These are phyloP conservation scores for Aphaenogaster rudis DNA, from an alignment of 1,140 invertebrate genomes.

Conservation along the genomic window DNA sequence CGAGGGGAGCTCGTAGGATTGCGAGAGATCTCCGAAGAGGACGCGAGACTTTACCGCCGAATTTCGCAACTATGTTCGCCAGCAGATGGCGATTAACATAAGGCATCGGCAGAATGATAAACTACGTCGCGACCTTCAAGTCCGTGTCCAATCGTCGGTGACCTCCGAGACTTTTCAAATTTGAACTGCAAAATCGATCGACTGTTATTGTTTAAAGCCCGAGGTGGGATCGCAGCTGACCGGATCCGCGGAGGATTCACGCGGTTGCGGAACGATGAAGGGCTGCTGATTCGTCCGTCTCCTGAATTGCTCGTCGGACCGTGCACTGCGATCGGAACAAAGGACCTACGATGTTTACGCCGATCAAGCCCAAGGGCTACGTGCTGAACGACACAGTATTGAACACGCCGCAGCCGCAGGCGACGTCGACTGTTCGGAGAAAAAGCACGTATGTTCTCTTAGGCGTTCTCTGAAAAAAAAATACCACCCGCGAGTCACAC, in stretches of 20 bases:
- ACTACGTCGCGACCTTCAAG: slow-evolving; percentile 13
- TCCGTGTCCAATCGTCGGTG: slow-evolving; percentile 56
- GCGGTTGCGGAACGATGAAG: neutral
- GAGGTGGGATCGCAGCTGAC: neutral
- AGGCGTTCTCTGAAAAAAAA: neutral
- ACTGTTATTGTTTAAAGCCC: slow-evolving; percentile 61
- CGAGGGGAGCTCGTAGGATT: no score
- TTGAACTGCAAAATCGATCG: slow-evolving; percentile 70
- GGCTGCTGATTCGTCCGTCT: neutral
- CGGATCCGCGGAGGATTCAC: neutral
- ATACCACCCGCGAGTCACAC: neutral
- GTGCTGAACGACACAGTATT: slow-evolving; percentile 77
- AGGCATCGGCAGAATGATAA: slow-evolving; percentile 11
- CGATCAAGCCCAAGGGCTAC: slow-evolving; percentile 8
- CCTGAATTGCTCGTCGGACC: neutral
- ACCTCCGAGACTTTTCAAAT: slow-evolving; percentile 70
- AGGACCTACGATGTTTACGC: slow-evolving; percentile 66
- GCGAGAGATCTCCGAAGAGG: no score
- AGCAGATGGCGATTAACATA: slow-evolving; percentile 6
- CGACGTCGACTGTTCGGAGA: slow-evolving; percentile 81
- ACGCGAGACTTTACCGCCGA: neutral
- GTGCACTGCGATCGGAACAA: neutral
- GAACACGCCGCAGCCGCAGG: slow-evolving; percentile 80
- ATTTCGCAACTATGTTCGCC: neutral
- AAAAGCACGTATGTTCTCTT: slow-evolving; percentile 71